Evolutionary conservation across 2,113 vertebrate species (phyloP), one percentile per base, ranked within the genome.

Genomic region (Sinocyclocheilus anshuiensis): DNA sequence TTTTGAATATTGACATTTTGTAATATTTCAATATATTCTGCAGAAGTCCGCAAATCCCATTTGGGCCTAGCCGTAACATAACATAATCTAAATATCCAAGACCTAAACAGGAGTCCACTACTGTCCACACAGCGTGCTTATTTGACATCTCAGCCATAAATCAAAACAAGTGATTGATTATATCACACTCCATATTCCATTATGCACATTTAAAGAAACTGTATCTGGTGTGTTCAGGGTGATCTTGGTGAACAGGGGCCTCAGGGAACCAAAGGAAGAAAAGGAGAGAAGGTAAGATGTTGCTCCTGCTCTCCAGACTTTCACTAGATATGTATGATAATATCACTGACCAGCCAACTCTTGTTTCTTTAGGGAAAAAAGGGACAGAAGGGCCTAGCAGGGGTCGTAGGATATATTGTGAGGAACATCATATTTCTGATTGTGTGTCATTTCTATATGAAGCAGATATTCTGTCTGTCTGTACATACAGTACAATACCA

Each of bases 351-450:
- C 65, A 81, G 10, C 63, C 4, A 84, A 81, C 0, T 16, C 48
- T 33, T 84, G 0, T 59, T 59, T 84, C 84, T 90, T n/a, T 59
- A 96, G 94, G 95, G 94, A 11, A 90, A 92, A 4, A 94, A 94
- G 91, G 95, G 94, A 71, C 50, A 83, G 4, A 24, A 67, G 83
- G 94, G 94, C 0, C 22, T 89, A 6, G 65, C 36, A 29, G 94
- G 94, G 45, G 71, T 94, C 24, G 92, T 91, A 2, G 93, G 94
- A 1, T 95, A 95, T 86, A 90, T 77, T 39, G 95, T 96, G 83
- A 94, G 93, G 90, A 82, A n/a, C 22, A 26, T 20, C 11, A n/a
- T 26, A 18, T 4, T 67, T 24, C 26, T 45, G 4, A 3, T 48
- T 81, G 20, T 74, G 8, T 26, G 20, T 75, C 2, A 15, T 48